Evolutionary conservation across 2,797 vertebrate genomes (phyloP).

Genomic region (Coreius guichenoti): DNA sequence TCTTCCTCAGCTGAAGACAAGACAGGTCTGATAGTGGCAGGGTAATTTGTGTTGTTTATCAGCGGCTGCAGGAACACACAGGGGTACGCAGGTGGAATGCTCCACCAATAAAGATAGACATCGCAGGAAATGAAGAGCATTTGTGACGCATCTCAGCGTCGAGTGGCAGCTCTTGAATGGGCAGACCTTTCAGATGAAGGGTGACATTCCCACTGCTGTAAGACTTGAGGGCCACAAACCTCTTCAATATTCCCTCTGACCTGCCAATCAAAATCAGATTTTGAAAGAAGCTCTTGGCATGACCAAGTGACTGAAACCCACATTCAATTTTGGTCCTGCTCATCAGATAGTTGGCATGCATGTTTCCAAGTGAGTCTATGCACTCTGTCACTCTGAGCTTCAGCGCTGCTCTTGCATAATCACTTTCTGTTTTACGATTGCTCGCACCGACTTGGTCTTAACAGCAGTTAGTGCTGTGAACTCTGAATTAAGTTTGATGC

Average conservation of each 20-base stretch:
- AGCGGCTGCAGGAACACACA: constrained; percentile 16
- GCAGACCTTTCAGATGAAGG: constrained; percentile 48
- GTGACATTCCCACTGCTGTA: constrained; percentile 33
- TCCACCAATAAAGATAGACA: constrained; percentile 78
- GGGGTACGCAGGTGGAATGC: constrained; percentile 42
- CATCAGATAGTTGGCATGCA: not conserved
- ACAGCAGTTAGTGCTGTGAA: constrained; percentile 16
- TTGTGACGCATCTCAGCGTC: constrained; percentile 52
- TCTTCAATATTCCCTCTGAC: constrained; percentile 20
- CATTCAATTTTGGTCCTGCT: not conserved
- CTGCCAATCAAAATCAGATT: constrained; percentile 26
- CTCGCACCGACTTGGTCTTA: not conserved
- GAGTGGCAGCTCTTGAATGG: constrained; percentile 21
- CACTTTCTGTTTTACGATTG: constrained; percentile 10
- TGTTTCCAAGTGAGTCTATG: constrained; percentile 4
- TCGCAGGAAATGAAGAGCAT: constrained; percentile 66
- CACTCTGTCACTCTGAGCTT: not conserved
- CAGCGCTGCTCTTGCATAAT: not conserved
- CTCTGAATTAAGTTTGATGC: constrained; percentile 24
- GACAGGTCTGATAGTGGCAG: constrained; percentile 32
- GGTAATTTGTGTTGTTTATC: constrained; percentile 53
- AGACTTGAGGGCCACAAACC: constrained; percentile 28
- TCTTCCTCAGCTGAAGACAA: not conserved
- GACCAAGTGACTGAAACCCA: constrained; percentile 9
- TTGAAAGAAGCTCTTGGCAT: not conserved